A percentile compares a stretch with the other conserved stretches of the same genome.
Conservation (phyloP, 2,113 vertebrate species). For the Archocentrus centrarchus region DNA sequence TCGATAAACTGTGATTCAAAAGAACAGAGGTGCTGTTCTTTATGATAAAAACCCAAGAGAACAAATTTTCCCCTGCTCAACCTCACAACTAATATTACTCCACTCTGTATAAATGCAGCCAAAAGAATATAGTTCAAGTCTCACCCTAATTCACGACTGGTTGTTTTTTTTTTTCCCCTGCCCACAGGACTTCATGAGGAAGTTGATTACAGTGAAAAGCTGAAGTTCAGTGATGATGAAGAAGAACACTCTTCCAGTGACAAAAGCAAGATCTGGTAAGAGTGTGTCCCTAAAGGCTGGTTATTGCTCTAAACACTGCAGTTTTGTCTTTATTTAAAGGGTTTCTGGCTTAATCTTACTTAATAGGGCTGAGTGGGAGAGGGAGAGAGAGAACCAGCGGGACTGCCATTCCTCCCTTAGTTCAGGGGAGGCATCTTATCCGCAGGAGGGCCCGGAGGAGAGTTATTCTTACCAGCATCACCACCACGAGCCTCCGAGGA, state of each 20-base stretch:
- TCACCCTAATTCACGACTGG: background rate
- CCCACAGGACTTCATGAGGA: conserved; percentile 93
- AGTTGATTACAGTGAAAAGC: conserved; percentile 97
- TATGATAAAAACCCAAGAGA: background rate
- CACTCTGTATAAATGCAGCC: background rate
- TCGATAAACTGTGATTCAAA: background rate
- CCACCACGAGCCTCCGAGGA: conserved; percentile 83
- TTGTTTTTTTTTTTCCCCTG: background rate
- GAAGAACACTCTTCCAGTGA: conserved; percentile 85
- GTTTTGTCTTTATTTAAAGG: background rate
- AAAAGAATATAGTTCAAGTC: background rate
- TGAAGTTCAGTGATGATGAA: conserved; percentile 98
- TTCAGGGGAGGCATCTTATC: conserved; percentile 86
- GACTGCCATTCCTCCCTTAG: conserved; percentile 86
- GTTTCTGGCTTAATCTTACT: background rate
- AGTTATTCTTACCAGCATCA: conserved; percentile 78
- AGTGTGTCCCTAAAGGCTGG: background rate
- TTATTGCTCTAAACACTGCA: background rate
- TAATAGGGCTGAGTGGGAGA: conserved; percentile 89
- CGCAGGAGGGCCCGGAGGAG: conserved; percentile 84
- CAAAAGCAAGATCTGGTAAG: conserved; percentile 90
- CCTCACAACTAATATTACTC: background rate
- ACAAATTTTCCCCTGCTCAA: background rate
- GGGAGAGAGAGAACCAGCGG: conserved; percentile 85
- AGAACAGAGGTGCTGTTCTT: background rate